Conservation (phyloP, 92 coral and sea anemone species). For the Hydrozoanthus gracilis region DNA sequence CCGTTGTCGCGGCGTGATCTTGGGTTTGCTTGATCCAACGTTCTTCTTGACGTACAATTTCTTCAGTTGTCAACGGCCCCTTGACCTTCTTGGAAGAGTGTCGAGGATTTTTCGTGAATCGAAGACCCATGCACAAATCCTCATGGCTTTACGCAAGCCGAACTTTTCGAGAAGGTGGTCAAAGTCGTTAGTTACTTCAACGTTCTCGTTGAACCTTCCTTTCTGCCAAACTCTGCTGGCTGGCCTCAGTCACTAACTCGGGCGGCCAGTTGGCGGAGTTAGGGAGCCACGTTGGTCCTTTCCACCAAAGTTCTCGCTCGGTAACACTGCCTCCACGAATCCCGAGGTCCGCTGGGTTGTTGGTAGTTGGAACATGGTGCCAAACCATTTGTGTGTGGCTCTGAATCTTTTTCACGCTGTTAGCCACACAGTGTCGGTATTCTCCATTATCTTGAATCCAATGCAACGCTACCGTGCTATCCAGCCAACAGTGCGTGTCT, state of each 20-base stretch:
- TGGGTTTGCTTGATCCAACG: conserved; percentile 62
- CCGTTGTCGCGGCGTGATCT: conserved; percentile 16
- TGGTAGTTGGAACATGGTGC: conserved; percentile 69
- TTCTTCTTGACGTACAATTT: conserved; percentile 42
- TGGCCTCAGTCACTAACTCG: conserved; percentile 39
- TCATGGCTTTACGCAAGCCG: conserved; percentile 76
- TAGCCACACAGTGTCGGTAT: conserved; percentile 69
- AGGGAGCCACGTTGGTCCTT: conserved; percentile 69
- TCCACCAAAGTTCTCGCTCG: conserved; percentile 58
- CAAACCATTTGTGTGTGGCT: conserved; percentile 52
- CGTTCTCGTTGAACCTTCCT: conserved; percentile 71
- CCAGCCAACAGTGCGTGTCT: conserved; percentile 65
- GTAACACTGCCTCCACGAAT: conserved; percentile 70
- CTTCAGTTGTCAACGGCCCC: conserved; percentile 58
- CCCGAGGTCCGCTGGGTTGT: conserved; percentile 76
- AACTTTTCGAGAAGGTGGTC: conserved; percentile 66
- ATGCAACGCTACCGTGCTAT: conserved; percentile 69
- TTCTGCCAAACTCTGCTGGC: conserved; percentile 49
- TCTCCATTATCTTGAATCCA: conserved; percentile 65
- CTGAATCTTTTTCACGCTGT: conserved; percentile 71
- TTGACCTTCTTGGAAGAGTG: conserved; percentile 49
- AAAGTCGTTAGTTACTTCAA: conserved; percentile 48
- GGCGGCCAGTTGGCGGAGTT: conserved; percentile 65
- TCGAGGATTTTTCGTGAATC: conserved; percentile 67
- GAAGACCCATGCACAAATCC: conserved; percentile 76